Base-by-base conservation (phyloP, 2,797 vertebrate genomes). In the Peromyscus melanophrys region DNA sequence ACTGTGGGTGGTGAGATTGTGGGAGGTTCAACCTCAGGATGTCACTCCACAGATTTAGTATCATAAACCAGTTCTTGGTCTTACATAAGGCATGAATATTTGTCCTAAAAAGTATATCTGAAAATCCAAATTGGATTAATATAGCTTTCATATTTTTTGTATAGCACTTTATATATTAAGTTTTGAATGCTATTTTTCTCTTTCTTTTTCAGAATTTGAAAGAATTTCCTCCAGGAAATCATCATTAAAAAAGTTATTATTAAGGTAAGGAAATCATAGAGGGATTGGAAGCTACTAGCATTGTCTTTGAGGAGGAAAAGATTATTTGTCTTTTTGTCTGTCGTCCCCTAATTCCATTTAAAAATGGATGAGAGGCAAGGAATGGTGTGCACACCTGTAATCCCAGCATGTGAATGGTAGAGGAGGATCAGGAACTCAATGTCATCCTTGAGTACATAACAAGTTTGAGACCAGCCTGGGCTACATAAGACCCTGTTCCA, bases 1-100 rank as follows among this genome's bases (percentile, higher is more conserved):
- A 10, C 31, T 75, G 80, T 94, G 93, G 93, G 89, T 94, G 87
- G 82, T 80, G 76, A 95, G 93, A 69, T 59, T 75, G 90, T 93
- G 83, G 82, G 91, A 92, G 61, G 93, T 37, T 94, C 85, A 87
- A 93, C 11, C 84, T 94, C 71, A 96, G 73, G 92, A 84, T 67
- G 46, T 34, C 77, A 83, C 92, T 95, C 75, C 69, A 93, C 46
- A 91, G 84, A 97, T 84, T 96, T 86, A 78, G 17, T 89, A 46
- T 81, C 87, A 55, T 95, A 76, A 89, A 46, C 89, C 63, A 94
- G 80, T 89, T 94, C 65, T 84, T 29, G n/a, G 5, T 97, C 59
- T 97, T 96, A 97, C 12, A 43, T 94, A 96, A 96, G 57, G 29
- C 80, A 31, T 34, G 88, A 81, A n/a, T 85, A 65, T 78, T 88